Conservation (phyloP, 2,113 vertebrate species). For the Odontophorus gujanensis region DNA sequence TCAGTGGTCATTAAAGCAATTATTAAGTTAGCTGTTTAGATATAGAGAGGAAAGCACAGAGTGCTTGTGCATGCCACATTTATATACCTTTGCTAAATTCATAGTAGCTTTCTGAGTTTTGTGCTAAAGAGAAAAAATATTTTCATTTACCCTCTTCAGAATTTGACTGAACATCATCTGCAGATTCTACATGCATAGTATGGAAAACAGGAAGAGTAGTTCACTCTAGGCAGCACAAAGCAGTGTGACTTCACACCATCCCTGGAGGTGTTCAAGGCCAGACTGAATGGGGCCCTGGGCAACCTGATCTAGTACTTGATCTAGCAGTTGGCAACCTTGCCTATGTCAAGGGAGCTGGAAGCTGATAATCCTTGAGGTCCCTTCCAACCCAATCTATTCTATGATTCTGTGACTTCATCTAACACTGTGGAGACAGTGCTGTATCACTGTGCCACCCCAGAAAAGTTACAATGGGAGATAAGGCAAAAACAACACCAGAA, state of each 20-base stretch:
- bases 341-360: no score
- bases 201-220: not conserved
- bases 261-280: no score
- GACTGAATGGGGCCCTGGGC: no score
- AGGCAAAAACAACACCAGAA: not conserved
- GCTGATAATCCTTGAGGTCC: no score
- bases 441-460: not conserved
- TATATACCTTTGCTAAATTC: not conserved
- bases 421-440: not conserved
- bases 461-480: fast-evolving
- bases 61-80: not conserved
- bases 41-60: not conserved
- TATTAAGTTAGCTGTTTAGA: not conserved
- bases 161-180: not conserved
- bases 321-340: no score
- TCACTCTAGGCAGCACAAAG: fast-evolving
- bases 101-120: not conserved
- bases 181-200: not conserved
- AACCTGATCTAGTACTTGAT: no score
- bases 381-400: no score
- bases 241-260: fast-evolving
- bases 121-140: not conserved
- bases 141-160: not conserved
- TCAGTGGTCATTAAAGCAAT: not conserved
- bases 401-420: fast-evolving